Evolutionary conservation across 2,888 invertebrate species (phyloP), one percentile per base, ranked within the genome.

Genomic region (Andrena hattorfiana): DNA sequence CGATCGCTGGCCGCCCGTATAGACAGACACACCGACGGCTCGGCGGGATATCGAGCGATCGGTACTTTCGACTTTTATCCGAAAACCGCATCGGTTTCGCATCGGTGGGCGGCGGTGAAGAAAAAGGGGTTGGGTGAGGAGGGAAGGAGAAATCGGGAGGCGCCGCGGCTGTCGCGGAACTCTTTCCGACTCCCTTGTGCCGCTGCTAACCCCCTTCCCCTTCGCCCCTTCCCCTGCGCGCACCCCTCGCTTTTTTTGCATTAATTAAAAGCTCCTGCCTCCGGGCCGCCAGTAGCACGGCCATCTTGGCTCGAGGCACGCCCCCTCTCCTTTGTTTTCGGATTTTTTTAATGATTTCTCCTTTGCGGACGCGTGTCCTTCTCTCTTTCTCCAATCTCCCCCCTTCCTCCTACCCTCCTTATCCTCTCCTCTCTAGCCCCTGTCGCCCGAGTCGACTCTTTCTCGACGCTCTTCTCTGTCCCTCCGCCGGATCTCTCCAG

Each of bases 281-380:
- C 92, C 92, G 90, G 91, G 91, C 89, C 85, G 89, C 89, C 89
- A 85, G 83, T 88, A 68, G 89, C 87, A 91, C 93, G 92, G 94
- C 94, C 94, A 94, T 94, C 93, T 93, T 94, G 93, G 90, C 92
- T 91, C 70, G 85, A 90, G 93, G 89, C 93, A 93, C 94, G 93
- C 94, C 94, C 92, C 91, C 92, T 89, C 91, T 90, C 89, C 91
- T 93, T 93, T 93, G 93, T 93, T 94, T 93, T 91, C 91, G 84
- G 85, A 89, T 89, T 91, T 91, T 92, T 93, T 93, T 92, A 91
- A 93, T 93, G 91, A 92, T 92, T 93, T 91, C 91, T 90, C 89
- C 90, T 90, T 91, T 89, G 78, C 84, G 77, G 83, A 77, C 85
- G 76, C 77, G 76, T 74, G 35, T 77, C 84, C 79, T 76, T 72